phyloP scores from a whole-genome alignment of 2,113 vertebrate species.

The Dicerorhinus sumatrensis region DNA sequence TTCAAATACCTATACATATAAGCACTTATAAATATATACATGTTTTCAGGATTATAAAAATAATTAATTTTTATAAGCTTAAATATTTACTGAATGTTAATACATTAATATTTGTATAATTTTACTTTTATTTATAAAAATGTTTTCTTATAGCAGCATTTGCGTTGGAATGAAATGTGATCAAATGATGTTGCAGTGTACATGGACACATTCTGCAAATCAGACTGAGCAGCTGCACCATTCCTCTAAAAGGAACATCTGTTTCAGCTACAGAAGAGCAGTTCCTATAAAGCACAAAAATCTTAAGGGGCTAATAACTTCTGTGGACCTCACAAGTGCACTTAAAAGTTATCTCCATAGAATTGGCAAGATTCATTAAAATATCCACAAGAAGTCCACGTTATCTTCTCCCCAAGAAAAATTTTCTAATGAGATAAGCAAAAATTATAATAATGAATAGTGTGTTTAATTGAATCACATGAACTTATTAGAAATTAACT shows the following conservation, averaged over 20 bases:
- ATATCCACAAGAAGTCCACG: slow-evolving; percentile 82
- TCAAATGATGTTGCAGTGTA: slow-evolving; percentile 71
- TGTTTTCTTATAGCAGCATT: slow-evolving; percentile 88
- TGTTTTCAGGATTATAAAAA: slow-evolving; percentile 89
- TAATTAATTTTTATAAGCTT: slow-evolving; percentile 89
- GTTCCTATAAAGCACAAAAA: slow-evolving; percentile 68
- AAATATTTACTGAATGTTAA: slow-evolving; percentile 90
- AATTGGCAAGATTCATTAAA: slow-evolving; percentile 55
- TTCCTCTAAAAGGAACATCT: slow-evolving; percentile 76
- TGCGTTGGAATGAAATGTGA: slow-evolving; percentile 84
- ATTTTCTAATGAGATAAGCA: slow-evolving; percentile 92
- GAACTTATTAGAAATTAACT: slow-evolving; percentile 59
- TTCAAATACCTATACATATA: slow-evolving; percentile 76
- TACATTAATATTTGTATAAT: slow-evolving; percentile 87
- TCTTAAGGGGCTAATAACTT: slow-evolving; percentile 63
- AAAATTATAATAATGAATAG: slow-evolving; percentile 63
- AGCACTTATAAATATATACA: slow-evolving; percentile 86
- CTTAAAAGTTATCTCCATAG: slow-evolving; percentile 44
- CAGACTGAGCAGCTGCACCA: slow-evolving; percentile 72
- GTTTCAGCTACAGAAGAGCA: slow-evolving; percentile 61
- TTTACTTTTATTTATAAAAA: slow-evolving; percentile 86
- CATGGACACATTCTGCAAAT: slow-evolving; percentile 72
- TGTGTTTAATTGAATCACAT: slow-evolving; percentile 75
- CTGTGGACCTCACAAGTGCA: slow-evolving; percentile 88
- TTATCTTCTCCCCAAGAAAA: slow-evolving; percentile 87